A percentile compares a stretch with the other conserved stretches of the same genome.
Evolutionary conservation across 2,797 vertebrate species (phyloP).

Genomic region (Octomys mimax): DNA sequence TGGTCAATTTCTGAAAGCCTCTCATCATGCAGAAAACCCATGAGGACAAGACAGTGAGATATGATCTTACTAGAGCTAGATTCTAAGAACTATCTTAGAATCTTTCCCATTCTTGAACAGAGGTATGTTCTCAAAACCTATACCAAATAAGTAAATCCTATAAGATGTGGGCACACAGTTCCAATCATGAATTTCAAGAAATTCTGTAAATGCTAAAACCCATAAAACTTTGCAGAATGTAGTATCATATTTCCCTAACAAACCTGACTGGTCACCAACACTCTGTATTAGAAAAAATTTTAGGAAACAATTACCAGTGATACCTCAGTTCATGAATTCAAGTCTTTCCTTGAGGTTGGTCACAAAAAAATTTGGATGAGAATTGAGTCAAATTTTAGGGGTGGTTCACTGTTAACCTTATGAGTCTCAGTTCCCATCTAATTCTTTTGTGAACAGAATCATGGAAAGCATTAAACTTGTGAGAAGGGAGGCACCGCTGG

Average conservation of each 20-base stretch:
- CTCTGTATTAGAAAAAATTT: not conserved
- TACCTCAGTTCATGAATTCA: not conserved
- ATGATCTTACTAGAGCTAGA: not conserved
- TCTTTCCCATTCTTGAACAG: not conserved
- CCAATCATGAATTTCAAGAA: not conserved
- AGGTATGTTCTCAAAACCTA: not conserved
- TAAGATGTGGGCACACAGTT: not conserved
- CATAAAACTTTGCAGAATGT: not conserved
- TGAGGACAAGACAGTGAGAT: not conserved
- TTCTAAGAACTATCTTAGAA: not conserved
- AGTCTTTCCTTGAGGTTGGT: not conserved
- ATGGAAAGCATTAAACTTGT: not conserved
- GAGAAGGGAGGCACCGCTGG: not conserved
- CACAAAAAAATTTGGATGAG: not conserved
- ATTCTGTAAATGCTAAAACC: slow-evolving; percentile 12
- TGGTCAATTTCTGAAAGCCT: not conserved
- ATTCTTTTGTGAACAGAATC: not conserved
- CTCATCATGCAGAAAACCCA: not conserved
- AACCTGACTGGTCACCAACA: not conserved
- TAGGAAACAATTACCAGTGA: not conserved
- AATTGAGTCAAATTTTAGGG: not conserved
- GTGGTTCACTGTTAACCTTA: not conserved
- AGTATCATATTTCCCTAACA: not conserved
- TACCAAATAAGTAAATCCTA: not conserved
- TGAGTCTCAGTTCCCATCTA: not conserved